Evolutionary conservation across 1,140 invertebrate genomes (phyloP).

Genomic region (Drosophila teissieri): DNA sequence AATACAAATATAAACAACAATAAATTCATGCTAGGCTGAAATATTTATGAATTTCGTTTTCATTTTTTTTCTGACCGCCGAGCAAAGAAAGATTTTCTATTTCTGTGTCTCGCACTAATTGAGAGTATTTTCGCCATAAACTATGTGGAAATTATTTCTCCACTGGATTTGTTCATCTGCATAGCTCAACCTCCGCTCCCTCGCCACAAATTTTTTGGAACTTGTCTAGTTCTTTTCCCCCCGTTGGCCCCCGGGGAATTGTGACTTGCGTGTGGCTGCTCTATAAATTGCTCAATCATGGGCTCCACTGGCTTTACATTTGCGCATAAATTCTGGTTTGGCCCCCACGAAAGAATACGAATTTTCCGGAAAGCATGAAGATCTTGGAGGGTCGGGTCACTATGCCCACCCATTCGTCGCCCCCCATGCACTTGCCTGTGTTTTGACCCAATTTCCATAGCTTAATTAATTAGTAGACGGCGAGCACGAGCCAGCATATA

Average conservation of each 20-base stretch:
- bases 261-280: constrained; percentile 48
- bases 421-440: constrained; percentile 63
- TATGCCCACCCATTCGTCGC: constrained; percentile 15
- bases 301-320: constrained; percentile 54
- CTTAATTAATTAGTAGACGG: constrained; percentile 76
- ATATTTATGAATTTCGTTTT: constrained; percentile 47
- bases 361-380: constrained; percentile 34
- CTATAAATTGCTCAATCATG: constrained; percentile 63
- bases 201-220: constrained; percentile 4
- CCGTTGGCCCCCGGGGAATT: constrained; percentile 6
- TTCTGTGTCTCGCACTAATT: constrained; percentile 42
- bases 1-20: constrained; percentile 40
- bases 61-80: constrained; percentile 21
- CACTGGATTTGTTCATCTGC: constrained; percentile 51
- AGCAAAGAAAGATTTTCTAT: constrained; percentile 44
- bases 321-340: constrained; percentile 54
- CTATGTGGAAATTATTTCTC: constrained; percentile 41
- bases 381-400: constrained; percentile 33
- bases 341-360: constrained; percentile 44
- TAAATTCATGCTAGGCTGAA: constrained; percentile 29
- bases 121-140: constrained; percentile 54
- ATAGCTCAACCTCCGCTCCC: constrained; percentile 38
- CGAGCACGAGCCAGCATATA: constrained; percentile 50
- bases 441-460: constrained; percentile 69
- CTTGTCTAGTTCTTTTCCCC: background rate